Evolutionary conservation across 2,888 invertebrate species (phyloP).

Genomic region (Heliconius hortense): DNA sequence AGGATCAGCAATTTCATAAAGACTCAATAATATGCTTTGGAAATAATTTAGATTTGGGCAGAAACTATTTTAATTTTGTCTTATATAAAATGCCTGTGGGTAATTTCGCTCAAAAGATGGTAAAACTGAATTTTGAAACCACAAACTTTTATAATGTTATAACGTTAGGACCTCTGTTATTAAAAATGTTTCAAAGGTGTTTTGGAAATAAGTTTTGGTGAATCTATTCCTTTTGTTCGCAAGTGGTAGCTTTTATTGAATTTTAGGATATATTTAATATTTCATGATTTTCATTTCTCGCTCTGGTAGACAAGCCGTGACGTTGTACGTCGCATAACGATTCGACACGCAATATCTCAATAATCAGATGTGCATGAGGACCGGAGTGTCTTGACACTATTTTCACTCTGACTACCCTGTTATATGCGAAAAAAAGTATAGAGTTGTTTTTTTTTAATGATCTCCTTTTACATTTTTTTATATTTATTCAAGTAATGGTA

Average conservation of each 20-base stretch:
- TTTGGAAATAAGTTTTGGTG: neutral
- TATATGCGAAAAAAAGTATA: too few species aligned
- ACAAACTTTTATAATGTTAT: slow-evolving; percentile 11
- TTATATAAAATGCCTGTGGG: slow-evolving; percentile 2
- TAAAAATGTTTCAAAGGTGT: slow-evolving; percentile 20
- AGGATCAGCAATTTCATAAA: slow-evolving; percentile 38
- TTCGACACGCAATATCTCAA: too few species aligned
- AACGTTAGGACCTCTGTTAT: slow-evolving; percentile 1
- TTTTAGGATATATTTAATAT: neutral
- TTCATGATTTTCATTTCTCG: too few species aligned
- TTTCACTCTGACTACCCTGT: too few species aligned
- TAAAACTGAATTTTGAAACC: slow-evolving; percentile 23
- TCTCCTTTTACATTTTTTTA: too few species aligned
- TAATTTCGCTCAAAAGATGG: neutral
- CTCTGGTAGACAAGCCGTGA: too few species aligned
- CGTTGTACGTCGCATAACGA: too few species aligned
- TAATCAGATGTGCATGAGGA: too few species aligned
- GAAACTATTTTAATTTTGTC: slow-evolving; percentile 29
- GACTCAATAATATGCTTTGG: slow-evolving; percentile 27
- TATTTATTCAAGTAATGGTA: too few species aligned
- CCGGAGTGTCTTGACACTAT: too few species aligned
- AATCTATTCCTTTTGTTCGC: neutral
- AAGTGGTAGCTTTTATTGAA: neutral
- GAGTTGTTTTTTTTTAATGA: too few species aligned
- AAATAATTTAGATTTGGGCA: slow-evolving; percentile 3